These are phyloP conservation scores for Desmophyllum pertusum DNA, from an alignment of 92 coral and sea anemone genomes.

Conservation along the genomic window DNA sequence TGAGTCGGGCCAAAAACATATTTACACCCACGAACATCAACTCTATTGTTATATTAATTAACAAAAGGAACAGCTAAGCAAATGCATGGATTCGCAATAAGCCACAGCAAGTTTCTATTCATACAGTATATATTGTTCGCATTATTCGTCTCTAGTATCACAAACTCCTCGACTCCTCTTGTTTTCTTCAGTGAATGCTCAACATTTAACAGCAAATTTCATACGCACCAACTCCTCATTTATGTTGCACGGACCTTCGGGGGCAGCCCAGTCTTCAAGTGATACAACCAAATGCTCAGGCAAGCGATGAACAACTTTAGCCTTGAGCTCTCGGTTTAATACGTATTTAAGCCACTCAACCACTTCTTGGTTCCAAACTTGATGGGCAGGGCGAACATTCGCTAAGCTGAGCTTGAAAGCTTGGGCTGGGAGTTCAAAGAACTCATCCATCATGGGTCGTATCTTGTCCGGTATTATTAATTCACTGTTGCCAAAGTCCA, in stretches of 20 bases:
- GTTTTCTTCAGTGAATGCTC: not conserved
- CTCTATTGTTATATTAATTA: no score
- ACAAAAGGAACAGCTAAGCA: no score
- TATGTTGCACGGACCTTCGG: constrained; percentile 64
- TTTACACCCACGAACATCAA: no score
- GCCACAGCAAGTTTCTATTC: not conserved
- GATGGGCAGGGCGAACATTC: constrained; percentile 52
- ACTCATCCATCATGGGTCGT: constrained; percentile 43
- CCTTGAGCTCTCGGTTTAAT: constrained; percentile 60
- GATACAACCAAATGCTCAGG: constrained; percentile 54
- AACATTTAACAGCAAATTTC: constrained; percentile 32
- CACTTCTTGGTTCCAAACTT: constrained; percentile 57
- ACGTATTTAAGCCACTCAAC: constrained; percentile 60
- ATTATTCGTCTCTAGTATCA: not conserved
- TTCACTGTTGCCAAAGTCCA: constrained; percentile 88
- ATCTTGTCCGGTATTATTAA: constrained; percentile 51
- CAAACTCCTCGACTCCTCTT: no score
- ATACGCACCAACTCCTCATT: constrained; percentile 47
- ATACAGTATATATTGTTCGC: not conserved
- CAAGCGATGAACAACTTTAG: constrained; percentile 45
- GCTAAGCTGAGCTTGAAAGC: constrained; percentile 76
- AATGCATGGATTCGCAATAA: no score
- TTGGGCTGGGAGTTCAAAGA: constrained; percentile 65
- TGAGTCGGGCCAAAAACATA: no score
- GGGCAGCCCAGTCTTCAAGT: constrained; percentile 65